phyloP scores from a whole-genome alignment of 2,797 vertebrate genomes.

The Microtus agrestis region DNA sequence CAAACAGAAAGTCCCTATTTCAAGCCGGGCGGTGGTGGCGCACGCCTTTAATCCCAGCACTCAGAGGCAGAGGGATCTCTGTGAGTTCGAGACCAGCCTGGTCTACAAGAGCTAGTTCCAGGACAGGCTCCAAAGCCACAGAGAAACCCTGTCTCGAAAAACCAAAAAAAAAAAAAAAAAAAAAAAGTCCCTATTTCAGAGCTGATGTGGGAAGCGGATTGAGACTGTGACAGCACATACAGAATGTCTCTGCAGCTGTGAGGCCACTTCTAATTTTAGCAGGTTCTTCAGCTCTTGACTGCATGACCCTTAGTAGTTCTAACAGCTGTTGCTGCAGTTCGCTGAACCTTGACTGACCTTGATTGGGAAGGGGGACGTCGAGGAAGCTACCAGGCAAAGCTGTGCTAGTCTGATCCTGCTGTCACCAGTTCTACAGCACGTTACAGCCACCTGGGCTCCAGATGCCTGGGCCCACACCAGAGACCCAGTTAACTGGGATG shows the following conservation, averaged over 20 bases:
- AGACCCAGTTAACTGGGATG: conserved; percentile 44
- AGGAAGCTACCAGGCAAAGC: conserved; percentile 34
- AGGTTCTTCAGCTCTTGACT: conserved; percentile 45
- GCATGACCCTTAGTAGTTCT: background rate
- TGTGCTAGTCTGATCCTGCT: background rate
- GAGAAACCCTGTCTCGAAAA: too few relatives aligned
- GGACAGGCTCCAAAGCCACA: too few relatives aligned
- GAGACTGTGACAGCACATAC: background rate
- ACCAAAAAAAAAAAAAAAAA: too few relatives aligned
- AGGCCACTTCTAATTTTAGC: conserved; percentile 63
- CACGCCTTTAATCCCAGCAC: too few relatives aligned
- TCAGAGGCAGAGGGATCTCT: too few relatives aligned
- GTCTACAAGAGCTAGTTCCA: too few relatives aligned
- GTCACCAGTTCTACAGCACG: background rate
- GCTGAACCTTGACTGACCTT: conserved; percentile 64
- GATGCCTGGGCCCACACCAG: background rate
- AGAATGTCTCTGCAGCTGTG: background rate
- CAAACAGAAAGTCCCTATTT: background rate
- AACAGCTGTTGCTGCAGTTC: background rate
- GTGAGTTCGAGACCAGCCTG: too few relatives aligned
- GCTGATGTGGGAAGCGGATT: background rate
- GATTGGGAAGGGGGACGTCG: background rate
- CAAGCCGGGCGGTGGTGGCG: too few relatives aligned
- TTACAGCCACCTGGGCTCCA: conserved; percentile 49
- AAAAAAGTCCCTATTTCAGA: background rate